Percentiles rank a stretch among this genome's conserved stretches.
phyloP scores from a whole-genome alignment of 2,888 invertebrate species.

The Dorcus hopei region DNA sequence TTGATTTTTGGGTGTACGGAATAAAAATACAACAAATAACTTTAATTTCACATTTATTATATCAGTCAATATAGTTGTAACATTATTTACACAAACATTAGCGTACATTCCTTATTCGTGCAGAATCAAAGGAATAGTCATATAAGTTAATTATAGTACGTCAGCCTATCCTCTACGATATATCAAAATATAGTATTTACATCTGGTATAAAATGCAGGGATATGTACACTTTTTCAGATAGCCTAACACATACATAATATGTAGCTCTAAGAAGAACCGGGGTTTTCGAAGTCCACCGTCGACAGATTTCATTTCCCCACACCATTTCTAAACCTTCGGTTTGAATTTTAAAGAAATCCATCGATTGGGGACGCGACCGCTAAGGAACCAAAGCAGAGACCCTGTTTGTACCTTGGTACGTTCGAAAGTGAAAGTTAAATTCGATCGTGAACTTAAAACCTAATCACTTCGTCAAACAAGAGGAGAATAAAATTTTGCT shows the following conservation, averaged over 20 bases:
- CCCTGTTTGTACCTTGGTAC: neutral
- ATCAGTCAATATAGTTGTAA: conserved; percentile 27
- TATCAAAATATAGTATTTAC: conserved; percentile 50
- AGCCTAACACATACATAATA: neutral
- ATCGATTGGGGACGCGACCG: neutral
- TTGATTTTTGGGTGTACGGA: too few species aligned
- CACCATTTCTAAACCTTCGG: neutral
- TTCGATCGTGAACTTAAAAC: too few species aligned
- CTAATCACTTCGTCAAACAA: too few species aligned
- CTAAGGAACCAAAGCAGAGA: neutral
- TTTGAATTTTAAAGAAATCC: neutral
- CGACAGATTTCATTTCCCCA: neutral
- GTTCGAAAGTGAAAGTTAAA: too few species aligned
- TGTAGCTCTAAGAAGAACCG: neutral
- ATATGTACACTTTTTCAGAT: conserved; percentile 43
- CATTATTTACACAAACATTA: conserved; percentile 25
- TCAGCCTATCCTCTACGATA: conserved; percentile 36
- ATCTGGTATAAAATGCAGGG: conserved; percentile 48
- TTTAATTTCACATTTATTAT: conserved; percentile 26
- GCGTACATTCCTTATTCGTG: conserved; percentile 12
- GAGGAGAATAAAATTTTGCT: too few species aligned
- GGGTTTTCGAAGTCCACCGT: neutral
- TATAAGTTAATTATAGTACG: conserved; percentile 26
- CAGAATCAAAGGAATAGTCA: conserved; percentile 12
- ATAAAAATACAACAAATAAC: neutral